A percentile compares a stretch with the other conserved stretches of the same genome.
These are phyloP conservation scores for Amyelois transitella DNA, from an alignment of 1,140 invertebrate species.

Conservation along the genomic window DNA sequence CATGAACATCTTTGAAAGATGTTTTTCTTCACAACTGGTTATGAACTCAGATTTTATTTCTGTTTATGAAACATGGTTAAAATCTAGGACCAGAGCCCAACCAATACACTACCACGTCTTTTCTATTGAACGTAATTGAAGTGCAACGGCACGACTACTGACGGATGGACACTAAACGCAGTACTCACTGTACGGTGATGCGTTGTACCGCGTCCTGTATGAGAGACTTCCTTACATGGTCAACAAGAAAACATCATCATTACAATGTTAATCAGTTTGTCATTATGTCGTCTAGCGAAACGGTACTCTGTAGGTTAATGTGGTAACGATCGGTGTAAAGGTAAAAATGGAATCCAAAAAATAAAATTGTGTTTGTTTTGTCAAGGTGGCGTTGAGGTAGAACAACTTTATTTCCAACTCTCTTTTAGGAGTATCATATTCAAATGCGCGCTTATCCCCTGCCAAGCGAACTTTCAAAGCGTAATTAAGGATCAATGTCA, in stretches of 20 bases:
- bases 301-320: neutral
- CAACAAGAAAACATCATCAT: neutral
- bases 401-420: neutral
- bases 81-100: no score
- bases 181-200: neutral
- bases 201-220: neutral
- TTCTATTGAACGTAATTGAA: neutral
- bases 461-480: no score
- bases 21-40: no score
- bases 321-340: neutral
- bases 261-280: neutral
- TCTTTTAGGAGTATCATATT: neutral
- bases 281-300: neutral
- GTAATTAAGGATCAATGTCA: no score
- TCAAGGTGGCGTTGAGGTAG: no score
- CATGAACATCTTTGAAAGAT: no score
- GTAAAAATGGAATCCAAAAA: no score
- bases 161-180: neutral
- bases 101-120: neutral
- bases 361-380: no score
- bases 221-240: neutral
- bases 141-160: neutral
- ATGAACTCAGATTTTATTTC: no score
- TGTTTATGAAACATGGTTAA: no score
- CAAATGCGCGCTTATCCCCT: no score